These are phyloP conservation scores for Deroplatys truncata DNA, from an alignment of 2,888 invertebrate species.

Conservation along the genomic window DNA sequence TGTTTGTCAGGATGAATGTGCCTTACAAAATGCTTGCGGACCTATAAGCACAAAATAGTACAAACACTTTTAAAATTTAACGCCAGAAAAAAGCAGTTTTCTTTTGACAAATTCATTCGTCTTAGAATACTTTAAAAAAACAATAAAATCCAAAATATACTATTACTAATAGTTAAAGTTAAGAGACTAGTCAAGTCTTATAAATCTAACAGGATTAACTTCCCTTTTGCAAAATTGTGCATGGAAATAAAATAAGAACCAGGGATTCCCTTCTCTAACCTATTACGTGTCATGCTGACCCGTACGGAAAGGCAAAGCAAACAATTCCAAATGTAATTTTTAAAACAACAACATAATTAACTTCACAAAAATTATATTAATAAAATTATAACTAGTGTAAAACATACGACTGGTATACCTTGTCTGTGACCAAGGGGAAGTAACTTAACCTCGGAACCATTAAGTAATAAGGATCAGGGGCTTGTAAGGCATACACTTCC, in stretches of 20 bases:
- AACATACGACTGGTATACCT: conserved; percentile 53
- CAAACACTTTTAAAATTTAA: too few species aligned
- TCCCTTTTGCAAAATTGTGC: too few species aligned
- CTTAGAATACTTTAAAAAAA: too few species aligned
- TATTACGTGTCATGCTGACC: too few species aligned
- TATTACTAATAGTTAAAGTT: too few species aligned
- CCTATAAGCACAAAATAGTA: conserved; percentile 49
- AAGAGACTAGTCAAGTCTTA: too few species aligned
- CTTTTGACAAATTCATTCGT: neutral
- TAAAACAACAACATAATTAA: neutral
- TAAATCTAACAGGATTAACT: too few species aligned
- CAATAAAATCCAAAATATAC: too few species aligned
- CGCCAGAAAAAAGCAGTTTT: neutral
- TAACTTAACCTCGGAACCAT: conserved; percentile 93
- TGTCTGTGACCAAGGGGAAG: conserved; percentile 91
- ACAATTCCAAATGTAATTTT: neutral
- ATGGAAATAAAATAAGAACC: too few species aligned
- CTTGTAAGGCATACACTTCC: conserved; percentile 83
- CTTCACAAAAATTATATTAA: neutral
- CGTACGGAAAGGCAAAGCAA: too few species aligned
- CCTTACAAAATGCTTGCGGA: conserved; percentile 81
- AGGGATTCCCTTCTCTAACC: too few species aligned
- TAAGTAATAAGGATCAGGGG: conserved; percentile 88
- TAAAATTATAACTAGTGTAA: too few species aligned
- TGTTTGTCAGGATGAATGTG: conserved; percentile 76